Evolutionary conservation across 2,797 vertebrate genomes (phyloP).

Genomic region (Momotus momota): DNA sequence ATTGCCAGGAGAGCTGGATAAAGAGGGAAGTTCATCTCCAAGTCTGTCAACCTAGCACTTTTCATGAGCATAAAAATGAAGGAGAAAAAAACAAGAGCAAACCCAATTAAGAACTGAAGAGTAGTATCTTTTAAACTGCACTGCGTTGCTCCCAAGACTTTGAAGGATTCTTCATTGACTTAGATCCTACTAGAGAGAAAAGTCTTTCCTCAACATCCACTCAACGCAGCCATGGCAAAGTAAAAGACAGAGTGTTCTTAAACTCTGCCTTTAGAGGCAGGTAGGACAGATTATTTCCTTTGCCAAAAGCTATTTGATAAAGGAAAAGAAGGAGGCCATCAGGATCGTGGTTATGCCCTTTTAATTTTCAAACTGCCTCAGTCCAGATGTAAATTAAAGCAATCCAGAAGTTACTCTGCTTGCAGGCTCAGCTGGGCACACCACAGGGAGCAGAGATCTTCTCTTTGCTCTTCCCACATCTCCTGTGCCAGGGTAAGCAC

Average conservation of each 20-base stretch:
- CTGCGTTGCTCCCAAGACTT: neutral
- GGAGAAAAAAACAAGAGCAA: slow-evolving; percentile 29
- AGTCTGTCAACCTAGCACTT: slow-evolving; percentile 34
- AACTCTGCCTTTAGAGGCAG: neutral
- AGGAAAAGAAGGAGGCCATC: neutral
- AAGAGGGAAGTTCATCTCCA: slow-evolving; percentile 40
- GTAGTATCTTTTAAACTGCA: neutral
- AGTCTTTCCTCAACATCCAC: neutral
- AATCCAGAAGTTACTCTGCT: neutral
- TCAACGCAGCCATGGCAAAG: neutral
- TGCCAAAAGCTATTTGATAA: neutral
- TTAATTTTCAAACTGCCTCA: slow-evolving; percentile 4
- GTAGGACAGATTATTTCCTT: neutral
- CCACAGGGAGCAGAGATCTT: neutral
- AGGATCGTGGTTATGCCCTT: neutral
- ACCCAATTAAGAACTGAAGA: neutral
- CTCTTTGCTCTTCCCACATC: neutral
- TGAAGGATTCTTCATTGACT: neutral
- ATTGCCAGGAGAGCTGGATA: slow-evolving; percentile 48
- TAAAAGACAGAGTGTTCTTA: neutral
- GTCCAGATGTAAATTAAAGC: neutral
- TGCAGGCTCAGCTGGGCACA: neutral
- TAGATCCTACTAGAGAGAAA: neutral
- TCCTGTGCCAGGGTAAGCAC: neutral
- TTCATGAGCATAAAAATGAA: slow-evolving; percentile 33